Percentiles rank a stretch among this genome's conserved stretches.
These are phyloP conservation scores for Rhopalosiphum nymphaeae DNA, from an alignment of 2,888 invertebrate genomes.

Conservation along the genomic window DNA sequence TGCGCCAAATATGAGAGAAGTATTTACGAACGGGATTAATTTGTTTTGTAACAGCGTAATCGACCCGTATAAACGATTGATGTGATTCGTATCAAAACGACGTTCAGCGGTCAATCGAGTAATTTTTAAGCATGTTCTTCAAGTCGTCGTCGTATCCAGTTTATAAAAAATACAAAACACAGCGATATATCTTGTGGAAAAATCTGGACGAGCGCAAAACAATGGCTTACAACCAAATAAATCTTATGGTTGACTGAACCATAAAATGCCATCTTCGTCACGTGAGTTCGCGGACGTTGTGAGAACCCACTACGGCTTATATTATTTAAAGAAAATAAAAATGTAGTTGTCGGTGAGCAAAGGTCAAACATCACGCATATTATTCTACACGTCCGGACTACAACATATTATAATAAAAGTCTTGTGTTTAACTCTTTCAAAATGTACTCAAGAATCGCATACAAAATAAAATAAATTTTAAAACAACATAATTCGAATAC, in stretches of 20 bases:
- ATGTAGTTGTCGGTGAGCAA: not conserved
- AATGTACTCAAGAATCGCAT: not conserved
- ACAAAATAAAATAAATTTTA: not conserved
- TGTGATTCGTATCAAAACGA: not conserved
- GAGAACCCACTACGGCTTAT: not conserved
- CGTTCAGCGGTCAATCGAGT: not conserved
- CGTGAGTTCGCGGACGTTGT: not conserved
- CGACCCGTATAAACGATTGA: constrained; percentile 4
- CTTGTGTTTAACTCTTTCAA: not conserved
- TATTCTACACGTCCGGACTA: not conserved
- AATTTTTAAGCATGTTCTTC: not conserved
- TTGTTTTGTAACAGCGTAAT: not conserved
- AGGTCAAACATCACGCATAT: not conserved
- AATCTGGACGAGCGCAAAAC: constrained; percentile 17
- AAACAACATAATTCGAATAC: no score
- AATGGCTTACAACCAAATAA: constrained; percentile 43
- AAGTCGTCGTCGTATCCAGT: not conserved
- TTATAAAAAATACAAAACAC: constrained; percentile 24
- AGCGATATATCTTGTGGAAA: not conserved
- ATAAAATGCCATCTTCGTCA: constrained; percentile 13
- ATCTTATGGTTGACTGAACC: constrained; percentile 42
- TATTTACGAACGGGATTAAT: not conserved
- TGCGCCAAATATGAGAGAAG: not conserved
- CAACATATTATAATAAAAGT: not conserved
- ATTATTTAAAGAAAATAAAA: not conserved